Base-by-base conservation (phyloP, 23 tunicate genomes). In the Ascidia mentula region DNA sequence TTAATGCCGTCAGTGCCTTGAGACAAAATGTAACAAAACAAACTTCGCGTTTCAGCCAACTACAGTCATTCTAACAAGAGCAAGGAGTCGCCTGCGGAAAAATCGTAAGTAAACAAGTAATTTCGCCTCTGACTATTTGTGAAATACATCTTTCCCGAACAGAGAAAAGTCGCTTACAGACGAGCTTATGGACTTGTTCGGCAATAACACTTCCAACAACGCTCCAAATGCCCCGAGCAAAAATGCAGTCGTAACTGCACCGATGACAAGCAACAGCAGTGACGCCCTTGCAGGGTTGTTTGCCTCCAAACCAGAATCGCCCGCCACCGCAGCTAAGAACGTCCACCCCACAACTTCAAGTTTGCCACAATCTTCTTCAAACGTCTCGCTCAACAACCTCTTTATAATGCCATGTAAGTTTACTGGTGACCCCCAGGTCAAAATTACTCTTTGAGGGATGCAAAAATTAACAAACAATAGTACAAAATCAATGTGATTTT, bases 131-230 rank as follows among this genome's bases (percentile, higher is more conserved):
- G 13, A 53, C 24, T 9, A 53, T 53, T 53, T 53, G 13, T 53
- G 22, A 9, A 53, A 3, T 20, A 53, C 7, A 3, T 2, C 34
- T 34, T 77, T 42, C 37, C 37, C 24, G 18, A 13, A 5, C 69
- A 85, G 89, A 6, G 72, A 71, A 69, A 85, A 85, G 36, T 86
- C 90, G 6, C 3, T 74, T 0, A 32, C 78, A 30, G 90, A 79
- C 59, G 90, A 79, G 35, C 65, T 86, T 60, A 45, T 79, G 32
- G 90, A 86, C 37, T 38, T 86, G 28, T 86, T 86, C 39, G 87
- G 87, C 18, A 75, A 76, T 38, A 36, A 36, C 24, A 15, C 60
- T 45, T 17, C 60, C 18, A 15, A 17, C 60, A 70, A 70, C 34
- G 26, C 46, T 8, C 78, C 78, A 4, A 22, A 15, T 30, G 37